Base-by-base conservation (phyloP, 2,113 vertebrate species). In the Coryphaenoides rupestris region DNA sequence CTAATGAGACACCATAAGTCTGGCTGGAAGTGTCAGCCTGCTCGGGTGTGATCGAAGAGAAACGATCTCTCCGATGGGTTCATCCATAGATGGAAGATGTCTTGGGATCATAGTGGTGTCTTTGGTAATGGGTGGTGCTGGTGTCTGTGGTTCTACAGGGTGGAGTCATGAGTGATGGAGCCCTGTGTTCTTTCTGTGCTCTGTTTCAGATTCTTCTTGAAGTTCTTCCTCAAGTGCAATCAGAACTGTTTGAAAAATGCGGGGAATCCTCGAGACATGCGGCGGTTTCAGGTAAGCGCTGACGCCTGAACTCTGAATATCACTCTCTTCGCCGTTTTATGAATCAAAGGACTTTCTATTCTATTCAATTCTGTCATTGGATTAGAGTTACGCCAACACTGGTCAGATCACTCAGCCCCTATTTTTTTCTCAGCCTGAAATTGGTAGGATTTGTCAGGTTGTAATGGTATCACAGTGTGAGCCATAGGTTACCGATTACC, bases 231-330 rank as follows among this genome's bases (percentile, higher is more conserved):
- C 75, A 96, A 96, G 84, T 96, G 95, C 84, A 97, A 97, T 83
- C 95, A 98, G 88, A 98, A 98, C 87, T 98, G 95, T 86, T 86
- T 97, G 84, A 98, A 98, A 81, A 97, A 98, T 1, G 95, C 95
- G 0, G 95, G 95, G 52, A 97, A 97, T 58, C 95, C 95, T 0
- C 77, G 95, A 76, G 95, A 98, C 84, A 98, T 97, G 95, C 84
- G 95, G 56, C 87, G 95, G 77, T 96, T 96, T 82, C 95, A 98
- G 95, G 95, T 96, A 72, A 80, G 76, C 56, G 13, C n/a, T 16
- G 2, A 61, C 54, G 13, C 14, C 54, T 1, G 2, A 19, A 55
- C 54, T 4, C 21, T 21, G 19, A 21, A 15, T 17, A 16, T 50
- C 47, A 50, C 15, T 50, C 47, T 9, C 47, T 50, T n/a, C 47